Base-by-base conservation (phyloP, 2,113 vertebrate species). In the Tyrannus savana region DNA sequence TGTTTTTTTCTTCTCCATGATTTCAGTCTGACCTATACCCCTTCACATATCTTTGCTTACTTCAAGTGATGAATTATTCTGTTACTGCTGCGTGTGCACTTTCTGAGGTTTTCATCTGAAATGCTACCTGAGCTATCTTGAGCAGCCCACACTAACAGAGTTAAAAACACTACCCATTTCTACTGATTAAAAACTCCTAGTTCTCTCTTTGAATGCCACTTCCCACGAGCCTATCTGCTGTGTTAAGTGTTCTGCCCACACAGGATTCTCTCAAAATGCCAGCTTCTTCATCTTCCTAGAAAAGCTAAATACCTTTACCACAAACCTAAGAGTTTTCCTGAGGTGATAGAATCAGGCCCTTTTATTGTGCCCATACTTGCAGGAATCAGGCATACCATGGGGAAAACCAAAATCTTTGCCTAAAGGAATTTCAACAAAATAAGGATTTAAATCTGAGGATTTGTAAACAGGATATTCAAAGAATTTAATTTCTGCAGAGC, bases 211-310 rank as follows among this genome's bases (percentile, higher is more conserved):
- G 59, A 96, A 95, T 96, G 91, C 76, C 92, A 95, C 96, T 93
- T 95, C 96, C 95, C 89, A 95, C 93, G 67, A 81, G 86, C 96
- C 64, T 96, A 21, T 96, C 95, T 96, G 95, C 59, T 84, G 83
- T 86, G 95, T 60, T 95, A 93, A 94, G 84, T 74, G 55, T 78
- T 93, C 90, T 94, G 79, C 92, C 96, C 83, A 96, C 90, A 77
- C 83, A 95, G 68, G 73, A 33, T 95, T 94, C 92, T 84, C 60
- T 49, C 44, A 86, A 95, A 94, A 96, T 87, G 77, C 56, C 87
- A 84, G 62, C 53, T 89, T 87, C 91, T 96, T 89, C 44, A 79
- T 76, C 88, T 95, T 85, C 79, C 44, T 68, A 30, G 44, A 52
- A 84, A 77, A 89, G 37, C 69, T 49, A 72, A 60, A 41, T 56